Base-by-base conservation (phyloP, 1,140 invertebrate species). In the Chymomyza costata region DNA sequence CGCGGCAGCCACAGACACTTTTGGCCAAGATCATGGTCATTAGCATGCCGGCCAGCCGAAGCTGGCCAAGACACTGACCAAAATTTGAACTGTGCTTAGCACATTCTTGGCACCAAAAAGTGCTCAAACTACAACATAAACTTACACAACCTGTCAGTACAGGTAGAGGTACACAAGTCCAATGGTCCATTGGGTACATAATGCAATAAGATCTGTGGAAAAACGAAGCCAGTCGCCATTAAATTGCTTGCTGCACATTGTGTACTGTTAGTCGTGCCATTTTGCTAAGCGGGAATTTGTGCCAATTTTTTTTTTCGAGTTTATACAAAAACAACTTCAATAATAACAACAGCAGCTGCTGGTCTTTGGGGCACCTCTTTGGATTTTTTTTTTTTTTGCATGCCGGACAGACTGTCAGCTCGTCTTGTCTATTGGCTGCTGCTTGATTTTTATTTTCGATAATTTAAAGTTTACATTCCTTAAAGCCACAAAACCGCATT, bases 191-290 rank as follows among this genome's bases (percentile, higher is more conserved):
- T 28, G 5, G 25, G 5, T 28, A 10, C 25, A 5, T 6, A 28
- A 34, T 34, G 32, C 13, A 34, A 34, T 34, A 34, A 34, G n/a
- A n/a, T 34, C 2, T 34, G 3, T 25, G n/a, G 21, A 25, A 8
- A 8, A 25, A 8, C 21, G 3, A 5, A 25, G 21, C 21, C 21
- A 25, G 21, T n/a, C n/a, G n/a, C 21, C 21, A 25, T 8, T 25
- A 25, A 25, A 25, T 25, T 25, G 41, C 44, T 45, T 7, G 51
- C 43, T 38, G 10, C 11, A 48, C 43, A n/a, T 28, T 25, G 31
- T 34, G 38, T 73, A 80, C 73, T 56, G 73, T 80, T 80, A 80
- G 48, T 56, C 58, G 73, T 80, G 43, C 73, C 73, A 78, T 80
- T 78, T 78, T 53, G 53, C 31, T 31, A 31, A 40, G 39, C 51